These are phyloP conservation scores for Spilosoma lubricipeda DNA, from an alignment of 2,888 invertebrate genomes.

Conservation along the genomic window DNA sequence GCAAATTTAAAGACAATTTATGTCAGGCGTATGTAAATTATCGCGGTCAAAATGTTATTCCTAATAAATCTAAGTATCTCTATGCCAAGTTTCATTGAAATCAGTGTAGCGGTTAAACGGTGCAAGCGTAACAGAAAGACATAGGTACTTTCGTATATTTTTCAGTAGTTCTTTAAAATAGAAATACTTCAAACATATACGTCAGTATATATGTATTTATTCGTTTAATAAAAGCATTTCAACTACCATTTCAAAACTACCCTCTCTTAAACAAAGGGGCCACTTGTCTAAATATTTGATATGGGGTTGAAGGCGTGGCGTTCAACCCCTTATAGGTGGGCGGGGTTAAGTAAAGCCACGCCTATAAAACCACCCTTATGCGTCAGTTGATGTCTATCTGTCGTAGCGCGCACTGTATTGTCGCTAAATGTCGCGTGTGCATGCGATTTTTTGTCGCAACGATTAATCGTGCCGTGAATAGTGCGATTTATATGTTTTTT, in stretches of 20 bases:
- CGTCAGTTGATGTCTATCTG: background rate
- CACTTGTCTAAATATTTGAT: constrained; percentile 13
- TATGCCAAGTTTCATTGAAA: no score
- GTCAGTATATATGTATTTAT: no score
- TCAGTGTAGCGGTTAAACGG: no score
- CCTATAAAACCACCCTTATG: constrained; percentile 6
- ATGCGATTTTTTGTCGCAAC: background rate
- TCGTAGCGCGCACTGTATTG: background rate
- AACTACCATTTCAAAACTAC: background rate
- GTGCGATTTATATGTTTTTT: background rate
- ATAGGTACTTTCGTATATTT: no score
- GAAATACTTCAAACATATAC: no score
- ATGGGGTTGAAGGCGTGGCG: constrained; percentile 5
- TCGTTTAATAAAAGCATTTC: background rate
- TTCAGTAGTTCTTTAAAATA: no score
- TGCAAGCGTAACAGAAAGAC: no score
- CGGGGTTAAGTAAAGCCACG: constrained; percentile 8
- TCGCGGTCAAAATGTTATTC: no score
- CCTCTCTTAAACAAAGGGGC: constrained; percentile 8
- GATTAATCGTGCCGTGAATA: constrained; percentile 5
- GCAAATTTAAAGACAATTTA: no score
- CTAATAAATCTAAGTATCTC: no score
- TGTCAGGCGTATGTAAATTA: no score
- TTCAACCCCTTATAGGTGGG: background rate
- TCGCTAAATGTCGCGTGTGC: no score